Conservation (phyloP, 2,113 vertebrate genomes). For the Carassius auratus region DNA sequence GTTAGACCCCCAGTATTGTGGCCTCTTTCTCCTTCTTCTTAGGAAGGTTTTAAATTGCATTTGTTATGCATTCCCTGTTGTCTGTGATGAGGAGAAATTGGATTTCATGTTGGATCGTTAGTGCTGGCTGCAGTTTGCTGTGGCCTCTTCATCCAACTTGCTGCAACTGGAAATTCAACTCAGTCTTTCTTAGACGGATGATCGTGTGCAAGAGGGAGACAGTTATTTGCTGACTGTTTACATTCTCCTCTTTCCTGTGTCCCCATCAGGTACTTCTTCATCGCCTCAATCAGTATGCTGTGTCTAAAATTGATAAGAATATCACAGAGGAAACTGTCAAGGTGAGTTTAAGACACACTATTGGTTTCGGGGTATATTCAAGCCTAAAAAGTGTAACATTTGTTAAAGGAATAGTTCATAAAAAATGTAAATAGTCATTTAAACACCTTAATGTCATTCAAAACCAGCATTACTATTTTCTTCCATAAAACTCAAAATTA, state of each 20-base stretch:
- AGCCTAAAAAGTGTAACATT: background rate
- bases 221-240: slow-evolving; percentile 51
- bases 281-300: slow-evolving; percentile 90
- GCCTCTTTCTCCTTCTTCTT: slow-evolving; percentile 46
- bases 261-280: slow-evolving; percentile 88
- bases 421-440: background rate
- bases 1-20: slow-evolving; percentile 34
- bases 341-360: slow-evolving; percentile 73
- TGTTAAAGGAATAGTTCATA: background rate
- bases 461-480: background rate
- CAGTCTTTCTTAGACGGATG: background rate
- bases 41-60: slow-evolving; percentile 53
- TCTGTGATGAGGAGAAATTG: slow-evolving; percentile 47
- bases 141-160: background rate
- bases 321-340: slow-evolving; percentile 97
- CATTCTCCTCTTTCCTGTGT: slow-evolving; percentile 52
- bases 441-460: background rate
- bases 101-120: slow-evolving; percentile 54
- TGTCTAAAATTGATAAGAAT: slow-evolving; percentile 93
- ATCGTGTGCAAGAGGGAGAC: background rate
- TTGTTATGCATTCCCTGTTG: slow-evolving; percentile 3
- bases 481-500: background rate
- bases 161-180: background rate
- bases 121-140: slow-evolving; percentile 35
- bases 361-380: background rate